These are phyloP conservation scores for Ethmia dodecea DNA, from an alignment of 2,888 invertebrate species.

Conservation along the genomic window DNA sequence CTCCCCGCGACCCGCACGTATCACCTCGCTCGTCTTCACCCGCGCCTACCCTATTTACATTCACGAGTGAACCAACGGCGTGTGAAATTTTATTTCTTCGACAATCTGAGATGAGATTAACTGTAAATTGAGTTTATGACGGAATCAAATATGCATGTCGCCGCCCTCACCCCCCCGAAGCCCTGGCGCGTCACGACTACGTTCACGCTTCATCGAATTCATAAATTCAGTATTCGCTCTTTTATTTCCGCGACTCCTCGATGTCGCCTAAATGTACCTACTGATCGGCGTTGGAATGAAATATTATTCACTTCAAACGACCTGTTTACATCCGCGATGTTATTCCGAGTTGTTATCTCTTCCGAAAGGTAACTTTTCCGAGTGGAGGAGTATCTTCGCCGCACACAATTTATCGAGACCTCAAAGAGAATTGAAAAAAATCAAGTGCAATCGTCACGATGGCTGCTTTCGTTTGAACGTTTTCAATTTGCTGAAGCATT, in stretches of 20 bases:
- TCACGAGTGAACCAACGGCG: slow-evolving; percentile 58
- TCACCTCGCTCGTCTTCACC: slow-evolving; percentile 9
- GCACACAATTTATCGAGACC: slow-evolving; percentile 9
- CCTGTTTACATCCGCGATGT: slow-evolving; percentile 21
- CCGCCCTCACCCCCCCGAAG: slow-evolving; percentile 24
- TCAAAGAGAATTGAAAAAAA: slow-evolving; percentile 11
- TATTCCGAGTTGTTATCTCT: slow-evolving; percentile 14
- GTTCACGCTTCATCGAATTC: slow-evolving; percentile 54
- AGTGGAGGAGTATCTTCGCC: slow-evolving; percentile 7
- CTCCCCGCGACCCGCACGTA: slow-evolving; percentile 15
- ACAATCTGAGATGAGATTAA: slow-evolving; percentile 75
- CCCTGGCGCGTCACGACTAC: slow-evolving; percentile 24
- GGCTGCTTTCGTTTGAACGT: slow-evolving; percentile 10
- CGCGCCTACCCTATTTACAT: slow-evolving; percentile 58
- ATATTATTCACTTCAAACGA: slow-evolving; percentile 32
- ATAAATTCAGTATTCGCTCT: slow-evolving; percentile 51
- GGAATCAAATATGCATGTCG: slow-evolving; percentile 70
- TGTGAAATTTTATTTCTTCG: slow-evolving; percentile 76
- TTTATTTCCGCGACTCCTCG: slow-evolving; percentile 42
- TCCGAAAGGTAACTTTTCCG: slow-evolving; percentile 7
- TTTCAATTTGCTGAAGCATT: slow-evolving; percentile 15
- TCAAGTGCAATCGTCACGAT: slow-evolving; percentile 11
- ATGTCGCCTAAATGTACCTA: slow-evolving; percentile 44
- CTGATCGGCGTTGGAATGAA: slow-evolving; percentile 41
- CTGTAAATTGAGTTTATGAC: slow-evolving; percentile 75